Conservation (phyloP, 2,888 invertebrate species). For the Capitulum mitella region DNA sequence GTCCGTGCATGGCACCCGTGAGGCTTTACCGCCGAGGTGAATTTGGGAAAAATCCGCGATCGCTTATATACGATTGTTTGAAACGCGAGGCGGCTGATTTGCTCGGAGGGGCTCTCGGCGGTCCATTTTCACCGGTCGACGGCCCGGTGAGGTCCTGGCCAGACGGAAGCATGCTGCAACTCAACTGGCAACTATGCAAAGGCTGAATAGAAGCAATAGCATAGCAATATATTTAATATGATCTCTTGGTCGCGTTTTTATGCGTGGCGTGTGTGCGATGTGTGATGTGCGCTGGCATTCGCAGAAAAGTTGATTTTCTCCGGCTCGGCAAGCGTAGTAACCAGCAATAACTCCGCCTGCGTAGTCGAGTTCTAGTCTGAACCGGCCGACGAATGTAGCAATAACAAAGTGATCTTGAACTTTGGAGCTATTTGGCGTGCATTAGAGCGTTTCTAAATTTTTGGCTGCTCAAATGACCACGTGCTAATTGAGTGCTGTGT, state of each 20-base stretch:
- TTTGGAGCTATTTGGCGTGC: neutral
- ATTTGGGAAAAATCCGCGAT: neutral
- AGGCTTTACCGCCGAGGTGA: neutral
- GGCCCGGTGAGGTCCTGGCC: no score
- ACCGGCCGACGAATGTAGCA: neutral
- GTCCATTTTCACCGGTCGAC: no score
- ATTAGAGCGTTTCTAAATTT: neutral
- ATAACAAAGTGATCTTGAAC: constrained; percentile 12
- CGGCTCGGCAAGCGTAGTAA: neutral
- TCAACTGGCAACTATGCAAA: neutral
- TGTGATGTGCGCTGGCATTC: no score
- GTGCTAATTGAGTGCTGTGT: neutral
- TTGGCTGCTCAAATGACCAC: neutral
- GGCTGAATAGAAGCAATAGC: constrained; percentile 11
- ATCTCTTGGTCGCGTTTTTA: neutral
- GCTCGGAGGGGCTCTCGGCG: no score
- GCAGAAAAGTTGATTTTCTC: neutral
- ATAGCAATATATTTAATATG: constrained; percentile 19
- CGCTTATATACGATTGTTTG: neutral
- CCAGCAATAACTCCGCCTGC: neutral
- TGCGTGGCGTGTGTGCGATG: neutral
- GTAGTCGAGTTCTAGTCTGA: neutral
- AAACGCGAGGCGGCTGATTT: no score
- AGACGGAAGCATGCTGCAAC: neutral
- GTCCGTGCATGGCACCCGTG: neutral